Evolutionary conservation across 2,888 invertebrate genomes (phyloP).

Genomic region (Desoria tigrina): DNA sequence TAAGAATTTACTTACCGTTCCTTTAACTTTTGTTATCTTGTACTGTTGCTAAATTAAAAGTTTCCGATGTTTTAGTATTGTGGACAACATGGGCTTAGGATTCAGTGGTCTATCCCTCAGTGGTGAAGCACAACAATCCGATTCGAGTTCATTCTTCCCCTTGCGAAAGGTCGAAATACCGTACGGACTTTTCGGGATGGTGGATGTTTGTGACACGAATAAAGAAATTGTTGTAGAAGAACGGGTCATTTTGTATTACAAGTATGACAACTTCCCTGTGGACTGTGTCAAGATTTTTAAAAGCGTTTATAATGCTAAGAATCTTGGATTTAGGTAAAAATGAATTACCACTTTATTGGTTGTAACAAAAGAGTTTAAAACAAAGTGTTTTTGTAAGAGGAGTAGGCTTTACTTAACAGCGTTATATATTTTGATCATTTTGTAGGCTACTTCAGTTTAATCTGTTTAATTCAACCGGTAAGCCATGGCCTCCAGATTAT

Average conservation of each 20-base stretch:
- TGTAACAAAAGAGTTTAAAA: too few species aligned
- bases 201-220: conserved; percentile 93
- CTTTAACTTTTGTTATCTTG: not conserved
- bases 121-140: conserved; percentile 86
- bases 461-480: conserved; percentile 81
- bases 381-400: too few species aligned
- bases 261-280: conserved; percentile 92
- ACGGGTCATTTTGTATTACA: conserved; percentile 87
- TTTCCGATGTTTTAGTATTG: conserved; percentile 63
- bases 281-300: conserved; percentile 97
- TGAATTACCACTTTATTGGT: not conserved
- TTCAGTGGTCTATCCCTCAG: conserved; percentile 85
- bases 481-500: conserved; percentile 78
- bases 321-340: conserved; percentile 73
- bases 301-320: conserved; percentile 79
- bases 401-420: too few species aligned
- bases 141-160: conserved; percentile 85
- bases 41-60: conserved; percentile 1
- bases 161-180: conserved; percentile 75
- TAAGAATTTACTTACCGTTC: conserved; percentile 45
- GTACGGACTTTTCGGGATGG: conserved; percentile 86
- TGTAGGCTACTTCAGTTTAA: conserved; percentile 81
- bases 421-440: conserved; percentile 22
- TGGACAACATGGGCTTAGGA: conserved; percentile 84
- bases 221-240: conserved; percentile 90